Percentiles rank a stretch among this genome's conserved stretches.
Conservation (phyloP, 2,888 invertebrate species). For the Andrena chrysosceles region DNA sequence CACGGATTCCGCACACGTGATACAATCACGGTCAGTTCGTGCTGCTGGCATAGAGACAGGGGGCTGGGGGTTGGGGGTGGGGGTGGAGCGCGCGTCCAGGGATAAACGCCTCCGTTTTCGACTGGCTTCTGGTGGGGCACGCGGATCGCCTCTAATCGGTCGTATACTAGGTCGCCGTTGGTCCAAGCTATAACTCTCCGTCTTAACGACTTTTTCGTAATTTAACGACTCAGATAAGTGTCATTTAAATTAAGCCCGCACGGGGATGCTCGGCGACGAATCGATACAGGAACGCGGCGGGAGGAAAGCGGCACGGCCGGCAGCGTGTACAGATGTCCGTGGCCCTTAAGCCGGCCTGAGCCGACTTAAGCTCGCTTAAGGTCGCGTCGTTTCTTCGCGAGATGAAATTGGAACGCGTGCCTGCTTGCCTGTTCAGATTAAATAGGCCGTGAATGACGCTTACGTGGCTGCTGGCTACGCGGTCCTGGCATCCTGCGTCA, state of each 20-base stretch:
- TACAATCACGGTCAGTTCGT: conserved; percentile 43
- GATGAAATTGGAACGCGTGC: conserved; percentile 71
- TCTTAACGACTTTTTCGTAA: conserved; percentile 67
- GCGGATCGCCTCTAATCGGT: conserved; percentile 63
- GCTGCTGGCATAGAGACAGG: not conserved
- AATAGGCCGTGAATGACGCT: conserved; percentile 58
- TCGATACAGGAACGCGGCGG: conserved; percentile 52
- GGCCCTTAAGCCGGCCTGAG: conserved; percentile 67
- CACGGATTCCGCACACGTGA: conserved; percentile 36
- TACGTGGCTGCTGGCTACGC: conserved; percentile 45
- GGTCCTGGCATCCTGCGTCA: not conserved
- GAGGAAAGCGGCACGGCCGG: conserved; percentile 40
- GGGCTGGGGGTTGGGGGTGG: not conserved
- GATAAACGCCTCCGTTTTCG: conserved; percentile 29
- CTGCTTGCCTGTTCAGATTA: conserved; percentile 58
- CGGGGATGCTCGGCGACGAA: conserved; percentile 59
- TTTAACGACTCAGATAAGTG: conserved; percentile 67
- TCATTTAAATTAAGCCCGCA: conserved; percentile 69
- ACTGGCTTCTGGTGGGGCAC: conserved; percentile 51
- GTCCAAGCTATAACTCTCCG: conserved; percentile 59
- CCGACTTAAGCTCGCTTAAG: conserved; percentile 71
- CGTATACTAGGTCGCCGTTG: conserved; percentile 29
- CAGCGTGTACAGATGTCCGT: conserved; percentile 59
- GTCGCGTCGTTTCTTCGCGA: conserved; percentile 69
- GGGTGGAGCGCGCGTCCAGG: not conserved